phyloP scores from a whole-genome alignment of 1,140 invertebrate genomes.

The Philotrypesis tridentata region DNA sequence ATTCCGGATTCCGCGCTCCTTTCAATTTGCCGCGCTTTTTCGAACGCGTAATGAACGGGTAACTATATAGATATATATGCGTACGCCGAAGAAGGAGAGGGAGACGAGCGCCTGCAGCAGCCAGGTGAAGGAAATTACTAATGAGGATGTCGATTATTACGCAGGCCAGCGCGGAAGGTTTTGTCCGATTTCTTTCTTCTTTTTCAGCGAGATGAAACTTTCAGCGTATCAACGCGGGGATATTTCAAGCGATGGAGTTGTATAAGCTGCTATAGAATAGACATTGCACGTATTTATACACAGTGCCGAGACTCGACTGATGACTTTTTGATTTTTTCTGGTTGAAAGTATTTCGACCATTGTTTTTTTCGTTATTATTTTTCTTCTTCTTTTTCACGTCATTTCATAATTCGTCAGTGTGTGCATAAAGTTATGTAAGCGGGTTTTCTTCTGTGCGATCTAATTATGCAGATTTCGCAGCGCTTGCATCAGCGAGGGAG shows the following conservation, averaged over 20 bases:
- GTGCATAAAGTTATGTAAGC: no score
- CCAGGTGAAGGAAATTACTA: slow-evolving; percentile 35
- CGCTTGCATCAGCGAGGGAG: no score
- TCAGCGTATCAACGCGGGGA: not conserved
- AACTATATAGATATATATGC: not conserved
- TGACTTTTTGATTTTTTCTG: not conserved
- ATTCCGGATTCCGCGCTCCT: not conserved
- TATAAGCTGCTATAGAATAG: no score
- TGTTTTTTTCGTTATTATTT: no score
- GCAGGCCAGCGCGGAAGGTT: not conserved
- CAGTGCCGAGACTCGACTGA: not conserved
- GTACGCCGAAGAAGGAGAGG: not conserved
- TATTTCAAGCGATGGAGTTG: not conserved
- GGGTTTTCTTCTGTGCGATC: no score
- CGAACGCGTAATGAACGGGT: slow-evolving; percentile 3
- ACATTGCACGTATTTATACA: no score
- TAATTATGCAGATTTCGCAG: no score
- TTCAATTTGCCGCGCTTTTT: slow-evolving; percentile 17
- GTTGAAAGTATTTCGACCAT: no score
- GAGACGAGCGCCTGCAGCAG: not conserved
- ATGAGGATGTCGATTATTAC: slow-evolving; percentile 36
- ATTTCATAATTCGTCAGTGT: no score
- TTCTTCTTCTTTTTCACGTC: no score
- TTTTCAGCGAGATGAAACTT: not conserved
- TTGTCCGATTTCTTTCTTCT: not conserved